phyloP scores from a whole-genome alignment of 2,797 vertebrate species.

The Characodon lateralis region DNA sequence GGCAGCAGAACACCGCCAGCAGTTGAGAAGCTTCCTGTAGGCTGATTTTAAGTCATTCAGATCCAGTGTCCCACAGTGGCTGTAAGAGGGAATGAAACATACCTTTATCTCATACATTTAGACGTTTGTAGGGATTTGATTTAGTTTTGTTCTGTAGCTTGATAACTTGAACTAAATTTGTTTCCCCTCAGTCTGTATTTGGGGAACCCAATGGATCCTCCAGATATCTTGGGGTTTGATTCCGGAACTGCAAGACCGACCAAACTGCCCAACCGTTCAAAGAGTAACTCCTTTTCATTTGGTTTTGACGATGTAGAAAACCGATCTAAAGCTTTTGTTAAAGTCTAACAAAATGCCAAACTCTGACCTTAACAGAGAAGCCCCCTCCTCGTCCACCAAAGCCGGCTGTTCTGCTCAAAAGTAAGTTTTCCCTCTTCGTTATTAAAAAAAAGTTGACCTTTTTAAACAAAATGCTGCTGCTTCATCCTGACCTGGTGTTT shows the following conservation, averaged over 20 bases:
- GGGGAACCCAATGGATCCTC: conserved; percentile 98
- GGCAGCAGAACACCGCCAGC: conserved; percentile 41
- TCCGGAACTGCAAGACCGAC: conserved; percentile 83
- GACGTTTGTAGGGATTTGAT: neutral
- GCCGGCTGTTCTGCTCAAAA: conserved; percentile 89
- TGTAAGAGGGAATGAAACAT: neutral
- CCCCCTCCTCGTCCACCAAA: conserved; percentile 96
- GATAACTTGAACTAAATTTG: neutral
- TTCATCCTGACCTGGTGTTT: neutral
- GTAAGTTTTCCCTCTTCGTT: conserved; percentile 80
- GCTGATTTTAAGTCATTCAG: neutral
- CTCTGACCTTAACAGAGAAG: conserved; percentile 82
- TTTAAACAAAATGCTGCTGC: neutral
- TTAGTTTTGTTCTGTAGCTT: neutral
- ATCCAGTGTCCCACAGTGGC: neutral
- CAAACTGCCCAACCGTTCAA: conserved; percentile 90
- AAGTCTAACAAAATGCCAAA: neutral
- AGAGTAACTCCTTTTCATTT: conserved; percentile 80
- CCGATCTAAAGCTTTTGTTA: neutral
- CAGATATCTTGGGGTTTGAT: conserved; percentile 91
- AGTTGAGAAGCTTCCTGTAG: rapidly evolving
- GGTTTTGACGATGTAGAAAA: neutral
- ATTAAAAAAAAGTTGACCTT: neutral
- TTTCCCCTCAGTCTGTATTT: conserved; percentile 87
- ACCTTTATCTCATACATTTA: neutral